Evolutionary conservation across 2,113 vertebrate genomes (phyloP), one percentile per base, ranked within the genome.

Genomic region (Brachionichthys hirsutus): DNA sequence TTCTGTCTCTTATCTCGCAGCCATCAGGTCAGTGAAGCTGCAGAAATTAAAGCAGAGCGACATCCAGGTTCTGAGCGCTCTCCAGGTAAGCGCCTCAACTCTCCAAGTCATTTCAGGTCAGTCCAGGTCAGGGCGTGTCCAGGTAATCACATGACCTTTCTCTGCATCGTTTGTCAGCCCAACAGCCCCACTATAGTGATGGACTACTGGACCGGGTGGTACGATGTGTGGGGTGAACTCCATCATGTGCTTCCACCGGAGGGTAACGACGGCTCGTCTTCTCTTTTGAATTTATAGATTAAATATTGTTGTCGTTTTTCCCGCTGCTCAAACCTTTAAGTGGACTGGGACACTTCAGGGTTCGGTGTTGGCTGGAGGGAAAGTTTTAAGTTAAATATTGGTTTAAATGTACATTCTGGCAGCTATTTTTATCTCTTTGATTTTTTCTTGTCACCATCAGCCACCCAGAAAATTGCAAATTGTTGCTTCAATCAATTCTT

Each of bases 161-260:
- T 17, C 2, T 60, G 1, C 0, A 1, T 10, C 62, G 58, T n/a
- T 41, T 12, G 60, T 68, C 84, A 98, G 96, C 89, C 88, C 12
- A 85, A 90, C 67, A 91, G 90, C 67, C 94, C 95, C 0, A 91
- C 82, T 45, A 89, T 99, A 90, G 94, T 98, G 73, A 97, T 94
- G 94, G 97, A 99, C 76, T 96, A 92, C 56, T 96, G 94, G 93
- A 95, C 93, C 0, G 96, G 97, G 0, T 93, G 93, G 92, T 94
- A 92, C 76, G 97, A 99, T 73, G 87, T 89, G 6, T 99, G 97
- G 97, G 96, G 97, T 24, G 92, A 93, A 18, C 89, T 94, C 15
- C 95, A 98, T 77, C 92, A 94, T 10, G 89, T 96, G 67, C 91
- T 94, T 35, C 91, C 94, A 13, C 92, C 92, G 4, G 94, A 97